Percentiles rank a stretch among this genome's conserved stretches.
Evolutionary conservation across 1,140 invertebrate species (phyloP).

Genomic region (Hycleus cichorii): DNA sequence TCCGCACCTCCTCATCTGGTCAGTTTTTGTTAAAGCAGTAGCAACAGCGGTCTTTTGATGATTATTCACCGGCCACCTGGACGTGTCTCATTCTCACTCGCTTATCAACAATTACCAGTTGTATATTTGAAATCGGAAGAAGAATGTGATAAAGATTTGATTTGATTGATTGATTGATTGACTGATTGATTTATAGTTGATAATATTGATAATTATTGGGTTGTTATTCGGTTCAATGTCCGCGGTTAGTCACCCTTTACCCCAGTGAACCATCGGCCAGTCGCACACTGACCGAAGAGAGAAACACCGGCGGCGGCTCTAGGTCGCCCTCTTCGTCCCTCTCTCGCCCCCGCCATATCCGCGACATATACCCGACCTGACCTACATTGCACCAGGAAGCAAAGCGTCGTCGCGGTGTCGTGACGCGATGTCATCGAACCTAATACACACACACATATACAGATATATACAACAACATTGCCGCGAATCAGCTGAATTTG

Average conservation of each 20-base stretch:
- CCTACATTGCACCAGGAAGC: constrained; percentile 40
- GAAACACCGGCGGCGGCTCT: constrained; percentile 20
- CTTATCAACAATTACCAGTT: no score
- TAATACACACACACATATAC: background rate
- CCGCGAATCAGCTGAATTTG: constrained; percentile 36
- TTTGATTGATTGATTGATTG: no score
- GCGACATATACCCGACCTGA: constrained; percentile 36
- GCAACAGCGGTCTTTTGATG: no score
- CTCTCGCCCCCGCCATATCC: constrained; percentile 19
- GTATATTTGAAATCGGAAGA: no score
- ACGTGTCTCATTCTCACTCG: no score
- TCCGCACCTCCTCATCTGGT: background rate
- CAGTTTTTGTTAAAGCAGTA: no score
- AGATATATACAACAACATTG: background rate
- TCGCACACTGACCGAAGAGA: constrained; percentile 37
- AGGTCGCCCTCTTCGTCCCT: constrained; percentile 23
- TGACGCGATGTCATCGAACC: constrained; percentile 36
- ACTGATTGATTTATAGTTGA: no score
- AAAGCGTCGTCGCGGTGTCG: constrained; percentile 33
- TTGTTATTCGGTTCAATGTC: constrained; percentile 18
- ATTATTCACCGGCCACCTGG: no score
- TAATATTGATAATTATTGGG: background rate
- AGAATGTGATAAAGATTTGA: no score
- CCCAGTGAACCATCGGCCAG: constrained; percentile 39
- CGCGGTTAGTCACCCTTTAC: constrained; percentile 41